Conservation (phyloP, 1,140 invertebrate genomes). For the Trypoxylus dichotomus region DNA sequence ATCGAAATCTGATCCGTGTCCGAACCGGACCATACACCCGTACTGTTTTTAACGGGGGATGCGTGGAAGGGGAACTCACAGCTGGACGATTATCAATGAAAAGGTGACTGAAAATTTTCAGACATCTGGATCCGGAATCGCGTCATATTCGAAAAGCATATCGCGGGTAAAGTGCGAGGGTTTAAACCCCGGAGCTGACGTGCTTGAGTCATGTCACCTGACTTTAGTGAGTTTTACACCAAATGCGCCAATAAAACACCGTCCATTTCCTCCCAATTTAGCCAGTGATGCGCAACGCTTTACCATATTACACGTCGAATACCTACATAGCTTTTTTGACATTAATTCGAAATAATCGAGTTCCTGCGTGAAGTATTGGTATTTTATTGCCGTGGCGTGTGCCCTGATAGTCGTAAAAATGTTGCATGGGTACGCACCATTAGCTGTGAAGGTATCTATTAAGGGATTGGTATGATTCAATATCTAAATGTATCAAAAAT, state of each 20-base stretch:
- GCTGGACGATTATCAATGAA: constrained; percentile 21
- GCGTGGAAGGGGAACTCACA: background rate
- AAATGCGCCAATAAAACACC: constrained; percentile 43
- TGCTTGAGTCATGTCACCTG: constrained; percentile 36
- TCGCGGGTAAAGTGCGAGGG: background rate
- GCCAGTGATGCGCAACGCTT: constrained; percentile 31
- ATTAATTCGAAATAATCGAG: background rate
- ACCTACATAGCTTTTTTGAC: background rate
- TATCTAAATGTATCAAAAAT: no score
- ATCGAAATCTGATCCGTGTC: constrained; percentile 12
- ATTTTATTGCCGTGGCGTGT: constrained; percentile 13
- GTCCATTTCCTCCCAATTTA: constrained; percentile 37
- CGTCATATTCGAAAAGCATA: background rate
- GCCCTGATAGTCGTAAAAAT: constrained; percentile 10
- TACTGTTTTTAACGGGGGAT: background rate
- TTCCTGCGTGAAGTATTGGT: background rate
- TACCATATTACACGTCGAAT: background rate
- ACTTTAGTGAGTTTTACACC: constrained; percentile 40
- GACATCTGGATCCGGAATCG: constrained; percentile 34
- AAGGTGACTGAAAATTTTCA: constrained; percentile 20
- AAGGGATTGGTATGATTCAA: background rate
- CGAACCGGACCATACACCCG: background rate
- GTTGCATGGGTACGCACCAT: background rate
- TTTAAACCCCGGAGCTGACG: constrained; percentile 28
- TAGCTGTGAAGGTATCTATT: background rate